These are phyloP conservation scores for Proisotoma minuta DNA, from an alignment of 2,888 invertebrate genomes.

Conservation along the genomic window DNA sequence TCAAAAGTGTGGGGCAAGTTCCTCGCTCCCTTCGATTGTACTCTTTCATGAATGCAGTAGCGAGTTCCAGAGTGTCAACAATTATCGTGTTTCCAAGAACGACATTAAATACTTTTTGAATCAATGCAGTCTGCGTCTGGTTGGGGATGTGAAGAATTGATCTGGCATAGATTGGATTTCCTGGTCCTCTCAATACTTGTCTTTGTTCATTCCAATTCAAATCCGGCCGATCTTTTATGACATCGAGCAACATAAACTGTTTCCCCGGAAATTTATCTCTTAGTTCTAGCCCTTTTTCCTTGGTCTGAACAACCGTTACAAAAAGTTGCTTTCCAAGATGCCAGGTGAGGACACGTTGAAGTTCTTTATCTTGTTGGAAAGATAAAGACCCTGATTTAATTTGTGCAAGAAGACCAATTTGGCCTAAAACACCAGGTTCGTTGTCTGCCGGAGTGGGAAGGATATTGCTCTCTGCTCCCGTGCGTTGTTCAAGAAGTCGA, in stretches of 20 bases:
- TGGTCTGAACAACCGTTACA: neutral
- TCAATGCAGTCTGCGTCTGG: neutral
- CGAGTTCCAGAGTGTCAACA: neutral
- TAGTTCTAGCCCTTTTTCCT: neutral
- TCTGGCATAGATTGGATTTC: slow-evolving; percentile 1
- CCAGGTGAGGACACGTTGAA: neutral
- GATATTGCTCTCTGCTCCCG: neutral
- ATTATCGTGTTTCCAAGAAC: neutral
- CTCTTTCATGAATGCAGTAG: neutral
- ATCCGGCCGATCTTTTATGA: neutral
- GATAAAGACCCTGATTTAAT: too few species aligned
- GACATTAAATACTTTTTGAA: neutral
- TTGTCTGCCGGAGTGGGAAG: neutral
- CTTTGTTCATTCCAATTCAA: too few species aligned
- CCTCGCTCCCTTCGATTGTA: too few species aligned
- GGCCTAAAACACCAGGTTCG: neutral
- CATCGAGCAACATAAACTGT: neutral
- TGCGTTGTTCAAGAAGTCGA: too few species aligned
- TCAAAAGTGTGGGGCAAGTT: neutral
- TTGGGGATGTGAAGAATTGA: neutral
- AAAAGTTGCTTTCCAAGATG: neutral
- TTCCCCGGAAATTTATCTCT: neutral
- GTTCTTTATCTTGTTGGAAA: too few species aligned
- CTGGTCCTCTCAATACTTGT: neutral
- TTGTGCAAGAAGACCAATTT: neutral